Evolutionary conservation across 2,888 invertebrate species (phyloP).

Genomic region (Kryphioiulus occultus): DNA sequence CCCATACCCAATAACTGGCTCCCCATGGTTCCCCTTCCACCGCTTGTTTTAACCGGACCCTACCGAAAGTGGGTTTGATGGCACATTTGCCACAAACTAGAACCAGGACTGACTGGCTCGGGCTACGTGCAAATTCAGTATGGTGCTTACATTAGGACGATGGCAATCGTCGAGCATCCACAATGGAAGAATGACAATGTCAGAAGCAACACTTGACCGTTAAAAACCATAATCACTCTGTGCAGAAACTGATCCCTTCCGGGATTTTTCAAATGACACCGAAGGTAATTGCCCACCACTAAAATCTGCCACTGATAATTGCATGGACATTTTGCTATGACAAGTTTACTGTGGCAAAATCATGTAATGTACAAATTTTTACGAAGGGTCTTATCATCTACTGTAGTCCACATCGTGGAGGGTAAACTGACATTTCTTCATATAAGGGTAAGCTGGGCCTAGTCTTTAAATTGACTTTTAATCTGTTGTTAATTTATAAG

Average conservation of each 20-base stretch:
- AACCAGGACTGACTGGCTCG: background rate
- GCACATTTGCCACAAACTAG: background rate
- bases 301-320: too few species aligned
- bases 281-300: background rate
- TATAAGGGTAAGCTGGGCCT: slow-evolving; percentile 24
- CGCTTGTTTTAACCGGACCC: slow-evolving; percentile 61
- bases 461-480: slow-evolving; percentile 1
- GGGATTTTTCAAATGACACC: background rate
- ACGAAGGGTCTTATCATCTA: background rate
- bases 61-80: slow-evolving; percentile 60
- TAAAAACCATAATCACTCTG: background rate
- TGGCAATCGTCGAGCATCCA: background rate
- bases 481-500: background rate
- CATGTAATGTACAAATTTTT: slow-evolving; percentile 31
- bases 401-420: background rate
- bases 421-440: slow-evolving; percentile 3
- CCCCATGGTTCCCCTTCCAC: slow-evolving; percentile 57
- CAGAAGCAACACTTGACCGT: too few species aligned
- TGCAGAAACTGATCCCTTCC: background rate
- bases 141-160: background rate
- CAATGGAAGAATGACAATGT: background rate
- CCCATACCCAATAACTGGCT: slow-evolving; percentile 44
- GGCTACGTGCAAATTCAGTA: background rate
- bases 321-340: too few species aligned
- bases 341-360: background rate